Evolutionary conservation across 2,797 vertebrate species (phyloP).

Genomic region (Microctenopoma stevenorrisi): DNA sequence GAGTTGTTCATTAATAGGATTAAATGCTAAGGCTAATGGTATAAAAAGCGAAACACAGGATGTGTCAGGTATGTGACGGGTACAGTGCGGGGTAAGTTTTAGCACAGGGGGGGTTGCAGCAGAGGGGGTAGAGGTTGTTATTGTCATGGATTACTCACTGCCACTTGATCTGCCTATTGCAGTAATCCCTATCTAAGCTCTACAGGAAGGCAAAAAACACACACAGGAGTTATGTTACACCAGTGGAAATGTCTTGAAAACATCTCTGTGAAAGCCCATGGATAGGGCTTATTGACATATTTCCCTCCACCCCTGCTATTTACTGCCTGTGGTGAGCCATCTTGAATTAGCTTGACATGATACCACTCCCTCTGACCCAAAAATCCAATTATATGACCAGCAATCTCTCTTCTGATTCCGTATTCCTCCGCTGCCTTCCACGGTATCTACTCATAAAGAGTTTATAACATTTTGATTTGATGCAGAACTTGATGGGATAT

Average conservation of each 20-base stretch:
- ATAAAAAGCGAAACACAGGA: slow-evolving; percentile 75
- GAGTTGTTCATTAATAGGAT: slow-evolving; percentile 82
- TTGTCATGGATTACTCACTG: slow-evolving; percentile 84
- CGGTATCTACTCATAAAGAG: slow-evolving; percentile 79
- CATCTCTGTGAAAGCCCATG: slow-evolving; percentile 72
- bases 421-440: slow-evolving; percentile 65
- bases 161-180: slow-evolving; percentile 82
- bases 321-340: slow-evolving; percentile 80
- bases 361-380: slow-evolving; percentile 77
- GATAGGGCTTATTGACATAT: slow-evolving; percentile 79
- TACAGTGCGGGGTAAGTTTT: slow-evolving; percentile 68
- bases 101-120: slow-evolving; percentile 48
- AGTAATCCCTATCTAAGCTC: slow-evolving; percentile 81
- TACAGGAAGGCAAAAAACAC: slow-evolving; percentile 74
- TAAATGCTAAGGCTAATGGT: slow-evolving; percentile 78
- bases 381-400: slow-evolving; percentile 82
- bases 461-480: slow-evolving; percentile 85
- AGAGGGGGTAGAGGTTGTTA: slow-evolving; percentile 69
- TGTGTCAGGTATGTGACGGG: slow-evolving; percentile 80
- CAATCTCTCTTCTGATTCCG: slow-evolving; percentile 69
- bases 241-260: slow-evolving; percentile 78
- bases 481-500: slow-evolving; percentile 81
- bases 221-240: slow-evolving; percentile 76
- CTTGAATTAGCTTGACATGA: slow-evolving; percentile 84
- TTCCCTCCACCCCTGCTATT: slow-evolving; percentile 67